phyloP scores from a whole-genome alignment of 2,797 vertebrate genomes.

The Myotis myotis region DNA sequence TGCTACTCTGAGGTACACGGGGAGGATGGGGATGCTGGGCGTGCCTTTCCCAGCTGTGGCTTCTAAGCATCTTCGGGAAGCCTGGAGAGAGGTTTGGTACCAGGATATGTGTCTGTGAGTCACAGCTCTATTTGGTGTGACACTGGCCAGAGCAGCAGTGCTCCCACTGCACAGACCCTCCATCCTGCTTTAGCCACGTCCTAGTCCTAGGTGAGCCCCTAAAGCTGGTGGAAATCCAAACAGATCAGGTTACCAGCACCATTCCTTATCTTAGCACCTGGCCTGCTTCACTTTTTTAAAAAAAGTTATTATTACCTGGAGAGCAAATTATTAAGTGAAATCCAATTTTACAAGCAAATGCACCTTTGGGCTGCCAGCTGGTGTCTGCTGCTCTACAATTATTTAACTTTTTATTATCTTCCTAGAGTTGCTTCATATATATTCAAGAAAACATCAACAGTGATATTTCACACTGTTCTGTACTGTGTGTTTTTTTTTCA shows the following conservation, averaged over 20 bases:
- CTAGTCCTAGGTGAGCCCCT: not conserved
- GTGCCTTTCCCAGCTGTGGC: not conserved
- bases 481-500: not conserved
- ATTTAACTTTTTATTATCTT: not conserved
- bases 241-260: not conserved
- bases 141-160: not conserved
- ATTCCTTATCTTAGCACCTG: constrained; percentile 19
- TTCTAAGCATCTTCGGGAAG: not conserved
- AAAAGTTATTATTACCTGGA: not conserved
- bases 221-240: not conserved
- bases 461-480: not conserved
- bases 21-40: not conserved
- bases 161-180: not conserved
- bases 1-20: not conserved
- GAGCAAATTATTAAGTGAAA: constrained; percentile 36
- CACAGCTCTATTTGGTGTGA: not conserved
- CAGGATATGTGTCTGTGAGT: not conserved
- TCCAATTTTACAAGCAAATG: constrained; percentile 32
- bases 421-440: not conserved
- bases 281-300: not conserved
- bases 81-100: not conserved
- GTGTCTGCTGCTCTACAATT: not conserved
- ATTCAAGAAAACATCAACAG: constrained; percentile 6
- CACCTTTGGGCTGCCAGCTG: not conserved
- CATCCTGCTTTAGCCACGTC: not conserved